Conservation (phyloP, 2,888 invertebrate species). For the Adineta ricciae region DNA sequence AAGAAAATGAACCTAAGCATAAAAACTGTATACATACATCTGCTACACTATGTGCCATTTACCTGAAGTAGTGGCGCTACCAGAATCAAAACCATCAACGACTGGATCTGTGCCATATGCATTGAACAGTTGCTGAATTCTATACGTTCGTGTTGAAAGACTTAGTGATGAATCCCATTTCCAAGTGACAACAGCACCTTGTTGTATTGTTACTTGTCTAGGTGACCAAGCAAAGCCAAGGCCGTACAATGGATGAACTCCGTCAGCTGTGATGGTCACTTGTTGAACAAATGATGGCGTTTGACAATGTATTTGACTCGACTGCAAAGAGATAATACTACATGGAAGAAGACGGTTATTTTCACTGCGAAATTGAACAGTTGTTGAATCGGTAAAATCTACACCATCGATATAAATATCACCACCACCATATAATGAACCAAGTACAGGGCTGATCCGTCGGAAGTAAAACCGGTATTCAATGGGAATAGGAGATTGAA, state of each 20-base stretch:
- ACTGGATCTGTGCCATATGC: background rate
- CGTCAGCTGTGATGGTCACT: background rate
- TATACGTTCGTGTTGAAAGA: slow-evolving; percentile 28
- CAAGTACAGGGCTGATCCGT: slow-evolving; percentile 34
- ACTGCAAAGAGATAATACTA: background rate
- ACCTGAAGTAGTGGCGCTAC: slow-evolving; percentile 2
- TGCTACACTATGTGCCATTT: background rate
- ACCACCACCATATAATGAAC: slow-evolving; percentile 37
- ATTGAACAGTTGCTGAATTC: slow-evolving; percentile 34
- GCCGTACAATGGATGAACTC: background rate
- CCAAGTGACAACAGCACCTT: slow-evolving; percentile 36
- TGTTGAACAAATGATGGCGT: background rate
- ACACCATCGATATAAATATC: slow-evolving; percentile 39
- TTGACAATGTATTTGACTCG: slow-evolving; percentile 1
- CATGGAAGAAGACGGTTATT: background rate
- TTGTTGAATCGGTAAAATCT: slow-evolving; percentile 36
- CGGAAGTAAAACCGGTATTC: background rate
- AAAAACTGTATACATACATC: no score
- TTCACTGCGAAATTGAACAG: background rate
- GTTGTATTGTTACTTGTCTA: background rate
- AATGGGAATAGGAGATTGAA: background rate
- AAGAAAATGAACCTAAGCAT: background rate
- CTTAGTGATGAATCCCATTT: slow-evolving; percentile 34
- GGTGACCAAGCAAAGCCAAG: background rate
- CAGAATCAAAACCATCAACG: slow-evolving; percentile 25